phyloP scores from a whole-genome alignment of 2,797 vertebrate species.

The Menidia menidia region DNA sequence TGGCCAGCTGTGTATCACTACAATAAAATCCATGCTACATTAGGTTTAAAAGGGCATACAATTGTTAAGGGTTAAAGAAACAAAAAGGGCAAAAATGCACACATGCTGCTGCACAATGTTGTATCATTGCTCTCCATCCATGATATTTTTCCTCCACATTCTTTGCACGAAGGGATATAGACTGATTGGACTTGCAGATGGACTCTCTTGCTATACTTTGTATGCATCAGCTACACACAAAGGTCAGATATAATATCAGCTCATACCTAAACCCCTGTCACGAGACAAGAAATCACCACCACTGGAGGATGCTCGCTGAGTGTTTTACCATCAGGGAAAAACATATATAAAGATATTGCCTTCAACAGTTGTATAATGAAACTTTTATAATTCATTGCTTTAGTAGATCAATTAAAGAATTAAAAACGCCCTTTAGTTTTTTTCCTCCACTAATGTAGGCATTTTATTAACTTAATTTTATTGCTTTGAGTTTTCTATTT shows the following conservation, averaged over 20 bases:
- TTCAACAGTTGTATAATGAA: too few species aligned
- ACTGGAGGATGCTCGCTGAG: neutral
- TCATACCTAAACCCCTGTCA: neutral
- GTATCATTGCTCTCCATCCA: neutral
- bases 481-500: too few species aligned
- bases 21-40: neutral
- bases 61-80: neutral
- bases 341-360: too few species aligned
- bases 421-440: too few species aligned
- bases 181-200: neutral
- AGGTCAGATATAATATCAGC: neutral
- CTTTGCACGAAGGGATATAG: too few species aligned
- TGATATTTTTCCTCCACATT: conserved; percentile 4
- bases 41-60: neutral
- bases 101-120: neutral
- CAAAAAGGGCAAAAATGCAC: neutral
- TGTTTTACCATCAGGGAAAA: neutral
- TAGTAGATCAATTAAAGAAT: too few species aligned
- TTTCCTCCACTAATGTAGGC: too few species aligned
- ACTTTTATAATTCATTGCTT: too few species aligned
- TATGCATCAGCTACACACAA: neutral
- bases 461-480: too few species aligned
- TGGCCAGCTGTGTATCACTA: too few species aligned
- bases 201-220: neutral
- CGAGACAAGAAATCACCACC: neutral